Conservation (phyloP, 2,797 vertebrate species). For the Hoplostethus mediterraneus region DNA sequence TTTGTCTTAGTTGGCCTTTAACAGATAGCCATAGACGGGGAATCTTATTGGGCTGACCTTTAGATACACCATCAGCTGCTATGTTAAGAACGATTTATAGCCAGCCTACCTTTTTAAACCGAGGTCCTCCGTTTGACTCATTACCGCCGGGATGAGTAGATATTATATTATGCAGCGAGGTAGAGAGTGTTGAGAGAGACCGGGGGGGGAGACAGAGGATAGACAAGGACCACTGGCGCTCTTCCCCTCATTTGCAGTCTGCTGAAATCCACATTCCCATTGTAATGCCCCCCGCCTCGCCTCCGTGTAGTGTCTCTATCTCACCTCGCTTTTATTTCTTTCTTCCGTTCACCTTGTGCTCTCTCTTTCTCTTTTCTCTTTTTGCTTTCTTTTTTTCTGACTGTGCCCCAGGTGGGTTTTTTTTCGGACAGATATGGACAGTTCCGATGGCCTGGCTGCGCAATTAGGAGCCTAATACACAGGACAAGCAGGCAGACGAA, state of each 20-base stretch:
- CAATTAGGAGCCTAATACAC: constrained; percentile 78
- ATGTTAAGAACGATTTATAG: constrained; percentile 42
- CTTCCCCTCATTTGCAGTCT: constrained; percentile 67
- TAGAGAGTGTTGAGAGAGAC: constrained; percentile 23
- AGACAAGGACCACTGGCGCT: constrained; percentile 24
- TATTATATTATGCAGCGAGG: constrained; percentile 38
- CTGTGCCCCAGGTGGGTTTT: constrained; percentile 43
- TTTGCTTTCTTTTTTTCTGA: constrained; percentile 1
- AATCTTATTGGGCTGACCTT: constrained; percentile 69
- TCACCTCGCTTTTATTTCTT: constrained; percentile 38
- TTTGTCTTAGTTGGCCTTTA: constrained; percentile 59
- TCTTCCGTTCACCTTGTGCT: constrained; percentile 46
- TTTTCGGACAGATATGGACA: constrained; percentile 61
- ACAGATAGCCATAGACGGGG: constrained; percentile 36
- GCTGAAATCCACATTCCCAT: constrained; percentile 48
- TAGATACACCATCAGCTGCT: constrained; percentile 50
- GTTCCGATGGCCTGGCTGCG: constrained; percentile 66
- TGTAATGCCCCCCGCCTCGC: constrained; percentile 22
- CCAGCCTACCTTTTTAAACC: constrained; percentile 39
- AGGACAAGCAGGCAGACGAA: constrained; percentile 69
- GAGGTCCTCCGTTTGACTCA: constrained; percentile 42
- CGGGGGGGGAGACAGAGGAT: background rate
- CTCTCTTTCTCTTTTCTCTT: constrained; percentile 44
- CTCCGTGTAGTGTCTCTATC: constrained; percentile 45
- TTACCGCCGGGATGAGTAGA: constrained; percentile 42